Evolutionary conservation across 2,113 vertebrate genomes (phyloP).

Genomic region (Mirza zaza): DNA sequence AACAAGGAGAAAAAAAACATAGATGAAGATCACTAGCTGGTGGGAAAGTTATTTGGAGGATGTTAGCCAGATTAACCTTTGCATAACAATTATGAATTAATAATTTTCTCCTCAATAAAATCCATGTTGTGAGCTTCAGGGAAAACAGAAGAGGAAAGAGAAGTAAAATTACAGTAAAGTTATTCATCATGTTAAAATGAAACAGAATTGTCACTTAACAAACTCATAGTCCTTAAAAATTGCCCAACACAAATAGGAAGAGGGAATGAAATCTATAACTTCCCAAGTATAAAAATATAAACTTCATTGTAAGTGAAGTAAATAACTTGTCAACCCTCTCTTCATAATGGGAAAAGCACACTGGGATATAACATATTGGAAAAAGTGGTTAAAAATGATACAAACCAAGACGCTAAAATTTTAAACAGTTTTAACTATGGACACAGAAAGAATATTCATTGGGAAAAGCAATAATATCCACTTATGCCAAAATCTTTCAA

Average conservation of each 20-base stretch:
- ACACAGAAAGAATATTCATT: constrained; percentile 49
- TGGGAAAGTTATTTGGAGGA: constrained; percentile 58
- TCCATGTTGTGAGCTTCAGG: constrained; percentile 39
- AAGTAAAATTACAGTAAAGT: constrained; percentile 50
- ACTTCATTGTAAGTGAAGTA: constrained; percentile 34
- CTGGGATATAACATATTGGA: constrained; percentile 47
- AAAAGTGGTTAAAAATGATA: constrained; percentile 65
- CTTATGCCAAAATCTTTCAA: constrained; percentile 72
- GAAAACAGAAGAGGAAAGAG: constrained; percentile 17
- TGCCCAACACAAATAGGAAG: not conserved
- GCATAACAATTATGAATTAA: constrained; percentile 68
- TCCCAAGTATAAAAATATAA: constrained; percentile 42
- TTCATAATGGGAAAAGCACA: constrained; percentile 34
- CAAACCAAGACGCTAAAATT: constrained; percentile 54
- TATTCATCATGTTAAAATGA: constrained; percentile 55
- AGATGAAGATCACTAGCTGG: constrained; percentile 42
- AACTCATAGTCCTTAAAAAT: constrained; percentile 33
- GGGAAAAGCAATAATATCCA: constrained; percentile 67
- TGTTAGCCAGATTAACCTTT: constrained; percentile 68
- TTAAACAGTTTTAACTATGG: constrained; percentile 41
- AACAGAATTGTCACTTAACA: constrained; percentile 38
- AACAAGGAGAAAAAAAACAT: not conserved
- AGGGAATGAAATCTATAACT: constrained; percentile 45
- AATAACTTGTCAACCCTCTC: constrained; percentile 44
- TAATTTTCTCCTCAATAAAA: constrained; percentile 58